phyloP scores from a whole-genome alignment of 2,888 invertebrate genomes.

The Macaria liturata region DNA sequence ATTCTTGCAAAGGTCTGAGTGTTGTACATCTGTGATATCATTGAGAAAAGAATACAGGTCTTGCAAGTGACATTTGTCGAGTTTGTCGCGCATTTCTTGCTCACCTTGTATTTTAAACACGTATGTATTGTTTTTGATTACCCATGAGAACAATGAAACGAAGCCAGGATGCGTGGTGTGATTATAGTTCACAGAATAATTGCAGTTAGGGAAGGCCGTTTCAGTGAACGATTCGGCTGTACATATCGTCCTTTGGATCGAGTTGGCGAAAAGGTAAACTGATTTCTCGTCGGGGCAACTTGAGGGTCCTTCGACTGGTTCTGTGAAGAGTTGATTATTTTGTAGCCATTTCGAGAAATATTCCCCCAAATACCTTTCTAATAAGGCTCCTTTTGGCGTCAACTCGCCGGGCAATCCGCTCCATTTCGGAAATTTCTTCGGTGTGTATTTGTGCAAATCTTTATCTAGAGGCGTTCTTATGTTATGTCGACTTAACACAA shows the following conservation, averaged over 20 bases:
- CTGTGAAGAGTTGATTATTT: not conserved
- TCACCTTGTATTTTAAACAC: not conserved
- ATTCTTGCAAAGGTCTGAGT: not conserved
- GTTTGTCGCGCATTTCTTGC: not conserved
- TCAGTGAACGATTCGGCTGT: not conserved
- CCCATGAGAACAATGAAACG: not conserved
- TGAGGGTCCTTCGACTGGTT: not conserved
- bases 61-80: not conserved
- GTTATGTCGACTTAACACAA: conserved; percentile 9
- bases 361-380: conserved; percentile 4
- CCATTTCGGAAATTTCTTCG: conserved; percentile 3
- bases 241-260: not conserved
- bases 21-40: not conserved
- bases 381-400: conserved; percentile 1
- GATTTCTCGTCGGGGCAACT: not conserved
- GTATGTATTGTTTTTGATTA: not conserved
- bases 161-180: not conserved
- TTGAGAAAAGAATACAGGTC: not conserved
- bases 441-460: not conserved
- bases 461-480: conserved; percentile 2
- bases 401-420: not conserved
- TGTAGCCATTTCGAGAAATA: conserved; percentile 2
- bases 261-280: not conserved
- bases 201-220: conserved; percentile 3
- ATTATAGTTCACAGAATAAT: not conserved